Conservation (phyloP, 2,113 vertebrate genomes). For the Pterophyllum scalare region DNA sequence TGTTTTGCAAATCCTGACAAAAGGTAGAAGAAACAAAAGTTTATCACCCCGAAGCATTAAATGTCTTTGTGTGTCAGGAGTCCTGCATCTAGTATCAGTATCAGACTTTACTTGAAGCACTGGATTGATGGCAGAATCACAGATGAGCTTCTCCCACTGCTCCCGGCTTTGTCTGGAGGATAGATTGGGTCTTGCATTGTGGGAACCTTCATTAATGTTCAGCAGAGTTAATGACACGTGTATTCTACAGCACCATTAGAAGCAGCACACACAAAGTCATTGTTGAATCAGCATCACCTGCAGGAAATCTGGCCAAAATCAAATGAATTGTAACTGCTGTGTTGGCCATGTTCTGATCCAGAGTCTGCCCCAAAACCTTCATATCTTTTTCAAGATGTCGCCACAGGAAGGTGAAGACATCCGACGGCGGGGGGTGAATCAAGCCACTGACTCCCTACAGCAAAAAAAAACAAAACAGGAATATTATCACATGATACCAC, state of each 20-base stretch:
- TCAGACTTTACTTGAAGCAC: constrained; percentile 58
- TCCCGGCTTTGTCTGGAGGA: constrained; percentile 62
- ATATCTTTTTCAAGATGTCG: constrained; percentile 77
- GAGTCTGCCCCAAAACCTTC: constrained; percentile 50
- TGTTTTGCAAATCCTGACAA: constrained; percentile 60
- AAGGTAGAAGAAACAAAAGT: neutral
- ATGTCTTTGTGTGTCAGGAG: neutral
- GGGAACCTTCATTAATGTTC: constrained; percentile 33
- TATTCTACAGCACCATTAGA: neutral
- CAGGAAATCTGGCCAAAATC: constrained; percentile 46
- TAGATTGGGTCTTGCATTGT: constrained; percentile 14
- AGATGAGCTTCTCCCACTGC: constrained; percentile 75
- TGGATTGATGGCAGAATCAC: constrained; percentile 66
- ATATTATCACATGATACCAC: neutral
- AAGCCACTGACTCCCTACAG: constrained; percentile 65
- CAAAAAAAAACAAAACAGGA: neutral
- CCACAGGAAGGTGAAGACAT: constrained; percentile 75
- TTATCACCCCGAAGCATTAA: neutral
- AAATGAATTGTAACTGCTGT: constrained; percentile 70
- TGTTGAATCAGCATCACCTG: constrained; percentile 40
- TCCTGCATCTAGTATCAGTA: neutral
- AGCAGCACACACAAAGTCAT: neutral
- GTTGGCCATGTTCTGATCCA: constrained; percentile 77
- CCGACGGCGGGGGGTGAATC: constrained; percentile 44
- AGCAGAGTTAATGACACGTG: neutral